Evolutionary conservation across 2,113 vertebrate species (phyloP), one percentile per base, ranked within the genome.

Genomic region (Phaethon lepturus): DNA sequence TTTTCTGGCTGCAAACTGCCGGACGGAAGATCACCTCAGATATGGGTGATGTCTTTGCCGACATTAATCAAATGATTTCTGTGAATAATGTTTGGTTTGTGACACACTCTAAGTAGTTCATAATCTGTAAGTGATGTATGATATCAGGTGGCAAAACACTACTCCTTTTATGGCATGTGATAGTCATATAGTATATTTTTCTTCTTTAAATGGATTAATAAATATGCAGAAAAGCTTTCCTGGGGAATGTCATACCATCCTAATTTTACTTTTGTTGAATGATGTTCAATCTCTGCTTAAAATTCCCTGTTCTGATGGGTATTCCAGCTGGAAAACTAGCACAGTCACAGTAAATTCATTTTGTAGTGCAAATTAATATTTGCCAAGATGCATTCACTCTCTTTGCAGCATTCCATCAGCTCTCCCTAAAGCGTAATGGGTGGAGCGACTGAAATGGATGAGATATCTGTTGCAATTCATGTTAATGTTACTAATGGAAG

Each of bases 321-420:
- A 92, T 97, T 97, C 95, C 95, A 97, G 96, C 94, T 97, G 95
- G 97, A 91, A 95, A 97, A 94, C 86, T 97, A 53, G 97, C 97
- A 73, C 93, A 91, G 95, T 95, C 94, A 95, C 86, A 91, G 80
- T 68, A 95, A 97, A 97, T 97, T 97, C 89, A 91, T 96, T 97
- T 95, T 93, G 97, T 89, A 96, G 91, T 82, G 89, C 93, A 95
- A 96, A 97, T 97, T 93, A 97, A 62, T 97, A 94, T 97, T 95
- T 97, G 95, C 95, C 94, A 95, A 97, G 96, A 97, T 94, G 95
- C 81, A 69, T 91, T 96, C 92, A 58, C 88, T 96, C 85, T 90
- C 93, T 89, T 68, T 68, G 88, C 91, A 94, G 83, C 94, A 66
- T 91, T 95, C 93, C 95, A 64, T 96, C 95, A 95, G 63, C 73